Conservation (phyloP, 2,888 invertebrate genomes). For the Xestia xanthographa region DNA sequence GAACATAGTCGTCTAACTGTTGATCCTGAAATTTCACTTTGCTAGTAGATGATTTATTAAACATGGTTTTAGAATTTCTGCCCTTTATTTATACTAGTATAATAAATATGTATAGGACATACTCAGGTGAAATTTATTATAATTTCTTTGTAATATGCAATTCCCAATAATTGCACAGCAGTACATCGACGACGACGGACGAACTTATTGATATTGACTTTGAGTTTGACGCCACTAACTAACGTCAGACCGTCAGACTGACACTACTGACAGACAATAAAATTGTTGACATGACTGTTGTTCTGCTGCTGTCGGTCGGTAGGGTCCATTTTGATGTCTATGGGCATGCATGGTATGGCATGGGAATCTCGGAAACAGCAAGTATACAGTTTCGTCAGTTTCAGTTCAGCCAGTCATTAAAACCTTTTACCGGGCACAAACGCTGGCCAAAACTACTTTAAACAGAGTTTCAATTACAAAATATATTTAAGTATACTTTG, state of each 20-base stretch:
- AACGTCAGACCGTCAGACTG: neutral
- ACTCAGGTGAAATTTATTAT: neutral
- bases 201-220: neutral
- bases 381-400: neutral
- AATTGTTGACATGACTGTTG: neutral
- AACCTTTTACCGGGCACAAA: neutral
- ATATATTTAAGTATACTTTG: too few species aligned
- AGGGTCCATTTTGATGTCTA: too few species aligned
- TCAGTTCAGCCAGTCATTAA: neutral
- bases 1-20: slow-evolving; percentile 86
- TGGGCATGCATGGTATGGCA: too few species aligned
- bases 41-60: slow-evolving; percentile 74
- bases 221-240: neutral
- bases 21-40: slow-evolving; percentile 87
- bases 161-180: neutral
- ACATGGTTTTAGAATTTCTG: slow-evolving; percentile 71
- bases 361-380: neutral
- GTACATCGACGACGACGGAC: too few species aligned
- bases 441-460: neutral
- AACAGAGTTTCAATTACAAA: too few species aligned
- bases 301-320: too few species aligned
- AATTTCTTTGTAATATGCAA: neutral
- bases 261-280: neutral
- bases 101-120: neutral
- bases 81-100: slow-evolving; percentile 8